These are phyloP conservation scores for Patiria miniata DNA, from an alignment of 35 echinoderm and acorn worm species.

Conservation along the genomic window DNA sequence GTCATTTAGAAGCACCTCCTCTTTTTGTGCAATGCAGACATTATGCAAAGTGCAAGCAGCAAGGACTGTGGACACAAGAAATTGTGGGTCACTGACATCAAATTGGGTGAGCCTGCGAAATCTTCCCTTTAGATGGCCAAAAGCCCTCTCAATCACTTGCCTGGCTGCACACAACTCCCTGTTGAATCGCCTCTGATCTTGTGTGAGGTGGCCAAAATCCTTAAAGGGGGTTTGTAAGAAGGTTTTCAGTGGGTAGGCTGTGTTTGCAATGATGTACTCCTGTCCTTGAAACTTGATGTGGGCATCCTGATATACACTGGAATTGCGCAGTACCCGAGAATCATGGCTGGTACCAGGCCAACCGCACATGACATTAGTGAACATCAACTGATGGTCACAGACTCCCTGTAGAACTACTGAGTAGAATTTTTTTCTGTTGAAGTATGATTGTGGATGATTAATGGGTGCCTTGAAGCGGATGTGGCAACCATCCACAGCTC, in stretches of 20 bases:
- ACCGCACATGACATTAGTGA: slow-evolving; percentile 41
- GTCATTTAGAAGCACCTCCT: too few species aligned
- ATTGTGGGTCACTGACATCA: neutral
- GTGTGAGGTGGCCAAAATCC: slow-evolving; percentile 26
- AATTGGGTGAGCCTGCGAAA: slow-evolving; percentile 28
- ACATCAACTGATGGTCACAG: slow-evolving; percentile 12
- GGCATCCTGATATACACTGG: neutral
- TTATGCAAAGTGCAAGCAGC: too few species aligned
- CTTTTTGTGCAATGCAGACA: too few species aligned
- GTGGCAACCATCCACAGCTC: slow-evolving; percentile 40
- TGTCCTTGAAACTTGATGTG: slow-evolving; percentile 13
- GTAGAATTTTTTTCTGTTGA: slow-evolving; percentile 28
- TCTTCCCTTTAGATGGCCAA: slow-evolving; percentile 47
- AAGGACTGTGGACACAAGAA: neutral
- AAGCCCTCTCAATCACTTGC: slow-evolving; percentile 44
- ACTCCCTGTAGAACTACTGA: slow-evolving; percentile 23
- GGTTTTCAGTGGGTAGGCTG: slow-evolving; percentile 41
- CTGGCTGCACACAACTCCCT: slow-evolving; percentile 29
- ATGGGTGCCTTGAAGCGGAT: slow-evolving; percentile 27
- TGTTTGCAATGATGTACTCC: slow-evolving; percentile 43
- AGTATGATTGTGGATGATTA: slow-evolving; percentile 7
- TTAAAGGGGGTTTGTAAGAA: slow-evolving; percentile 51
- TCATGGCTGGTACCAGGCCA: slow-evolving; percentile 47
- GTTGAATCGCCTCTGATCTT: slow-evolving; percentile 36
- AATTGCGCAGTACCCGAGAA: slow-evolving; percentile 46